A percentile compares a stretch with the other conserved stretches of the same genome.
Evolutionary conservation across 2,888 invertebrate genomes (phyloP).

Genomic region (Ellobium chinense): DNA sequence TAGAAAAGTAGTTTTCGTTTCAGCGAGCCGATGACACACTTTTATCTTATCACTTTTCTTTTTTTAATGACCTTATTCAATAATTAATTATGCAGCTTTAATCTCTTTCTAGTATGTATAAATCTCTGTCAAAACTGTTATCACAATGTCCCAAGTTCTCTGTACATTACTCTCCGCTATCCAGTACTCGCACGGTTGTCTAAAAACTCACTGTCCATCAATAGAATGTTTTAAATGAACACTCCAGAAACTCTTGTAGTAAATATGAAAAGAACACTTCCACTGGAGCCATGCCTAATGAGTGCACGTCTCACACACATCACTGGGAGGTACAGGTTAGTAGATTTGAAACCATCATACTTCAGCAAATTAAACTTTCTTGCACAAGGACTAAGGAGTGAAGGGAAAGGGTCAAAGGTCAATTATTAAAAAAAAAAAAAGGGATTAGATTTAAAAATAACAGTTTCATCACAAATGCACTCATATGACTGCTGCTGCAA

Average conservation of each 20-base stretch:
- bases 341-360: background rate
- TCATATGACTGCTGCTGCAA: background rate
- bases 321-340: background rate
- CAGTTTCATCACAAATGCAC: background rate
- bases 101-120: background rate
- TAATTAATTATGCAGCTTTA: constrained; percentile 11
- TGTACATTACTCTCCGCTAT: no score
- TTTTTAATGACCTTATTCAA: background rate
- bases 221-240: no score
- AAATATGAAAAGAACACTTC: background rate
- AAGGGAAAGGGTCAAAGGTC: background rate
- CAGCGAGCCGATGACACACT: background rate
- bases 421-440: background rate
- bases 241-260: no score
- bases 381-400: background rate
- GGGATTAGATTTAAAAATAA: background rate
- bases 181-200: no score
- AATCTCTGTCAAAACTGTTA: background rate
- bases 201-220: no score
- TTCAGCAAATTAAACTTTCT: background rate
- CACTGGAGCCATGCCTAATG: background rate
- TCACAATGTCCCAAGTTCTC: background rate
- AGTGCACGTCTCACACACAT: background rate
- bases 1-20: background rate
- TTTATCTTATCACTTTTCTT: no score